Evolutionary conservation across 2,113 vertebrate genomes (phyloP), one percentile per base, ranked within the genome.

Genomic region (Vulpes lagopus): DNA sequence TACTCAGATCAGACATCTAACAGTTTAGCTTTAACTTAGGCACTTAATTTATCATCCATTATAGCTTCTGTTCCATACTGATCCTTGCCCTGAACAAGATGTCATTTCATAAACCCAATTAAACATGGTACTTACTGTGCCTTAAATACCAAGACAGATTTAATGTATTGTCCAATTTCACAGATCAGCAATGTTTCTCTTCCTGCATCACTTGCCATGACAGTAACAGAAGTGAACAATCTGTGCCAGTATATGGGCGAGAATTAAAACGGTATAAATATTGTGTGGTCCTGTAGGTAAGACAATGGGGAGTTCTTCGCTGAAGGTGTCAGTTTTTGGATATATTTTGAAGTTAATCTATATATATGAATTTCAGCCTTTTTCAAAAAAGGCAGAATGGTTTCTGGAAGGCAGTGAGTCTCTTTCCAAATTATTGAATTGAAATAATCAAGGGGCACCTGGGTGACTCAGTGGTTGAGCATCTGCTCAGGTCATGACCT

Each of bases 41-140:
- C 78, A 89, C 88, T 96, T 95, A 91, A 96, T 97, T 96, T 94
- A 85, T n/a, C 57, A 91, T 94, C 49, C 81, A 60, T 78, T 87
- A 95, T n/a, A 94, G 53, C n/a, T 95, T 96, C 84, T 96, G 27
- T 91, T 94, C 62, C 85, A 91, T 78, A 76, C 81, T 62, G 88
- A 95, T 95, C 95, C 71, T 93, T 97, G 88, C 93, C 89, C 96
- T 96, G 96, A 97, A 97, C 96, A 98, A 97, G 96, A 96, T 97
- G 85, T 97, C 78, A 95, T 96, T 97, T 97, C 89, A 98, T 97
- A 97, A 97, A 97, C 91, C 64, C 64, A 97, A 96, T 97, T 96
- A 97, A 97, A 94, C 96, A 92, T 85, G 91, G 88, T 95, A 96
- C 88, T 98, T 94, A 85, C 84, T 78, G 55, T 88, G 69, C 88